phyloP scores from a whole-genome alignment of 2,888 invertebrate species.

The Machimus rusticus region DNA sequence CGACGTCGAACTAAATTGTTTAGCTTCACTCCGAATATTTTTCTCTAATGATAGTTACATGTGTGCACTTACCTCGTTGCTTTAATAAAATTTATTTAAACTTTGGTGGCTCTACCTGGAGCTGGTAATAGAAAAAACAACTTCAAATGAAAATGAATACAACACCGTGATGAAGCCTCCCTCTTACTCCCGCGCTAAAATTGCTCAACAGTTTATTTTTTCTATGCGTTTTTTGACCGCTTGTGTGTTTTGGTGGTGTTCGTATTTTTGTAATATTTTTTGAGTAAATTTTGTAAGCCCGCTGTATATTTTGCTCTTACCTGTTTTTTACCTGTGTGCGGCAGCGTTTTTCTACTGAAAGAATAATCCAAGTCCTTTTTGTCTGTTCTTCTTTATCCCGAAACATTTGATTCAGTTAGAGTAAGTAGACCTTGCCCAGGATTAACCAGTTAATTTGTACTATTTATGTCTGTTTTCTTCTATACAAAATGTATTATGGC shows the following conservation, averaged over 20 bases:
- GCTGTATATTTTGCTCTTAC: slow-evolving; percentile 7
- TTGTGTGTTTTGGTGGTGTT: background rate
- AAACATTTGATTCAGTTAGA: slow-evolving; percentile 3
- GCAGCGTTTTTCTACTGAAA: background rate
- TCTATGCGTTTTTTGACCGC: background rate
- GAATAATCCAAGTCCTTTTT: background rate
- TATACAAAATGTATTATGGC: background rate
- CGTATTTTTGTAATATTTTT: background rate
- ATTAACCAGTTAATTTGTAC: slow-evolving; percentile 21
- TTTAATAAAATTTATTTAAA: slow-evolving; percentile 5
- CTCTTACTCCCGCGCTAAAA: background rate
- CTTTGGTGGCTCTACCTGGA: slow-evolving; percentile 12
- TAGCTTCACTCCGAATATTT: background rate
- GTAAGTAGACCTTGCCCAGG: slow-evolving; percentile 21
- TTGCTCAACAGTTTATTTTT: background rate
- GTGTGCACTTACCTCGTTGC: slow-evolving; percentile 10
- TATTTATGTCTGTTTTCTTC: background rate
- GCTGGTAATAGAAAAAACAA: slow-evolving; percentile 40
- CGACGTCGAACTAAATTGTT: background rate
- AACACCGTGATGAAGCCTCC: slow-evolving; percentile 38
- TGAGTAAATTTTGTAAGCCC: slow-evolving; percentile 11
- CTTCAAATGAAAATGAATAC: slow-evolving; percentile 41
- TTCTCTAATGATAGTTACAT: background rate
- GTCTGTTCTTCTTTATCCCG: background rate
- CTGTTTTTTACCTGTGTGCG: background rate